Base-by-base conservation (phyloP, 1,140 invertebrate genomes). In the Polyergus mexicanus region DNA sequence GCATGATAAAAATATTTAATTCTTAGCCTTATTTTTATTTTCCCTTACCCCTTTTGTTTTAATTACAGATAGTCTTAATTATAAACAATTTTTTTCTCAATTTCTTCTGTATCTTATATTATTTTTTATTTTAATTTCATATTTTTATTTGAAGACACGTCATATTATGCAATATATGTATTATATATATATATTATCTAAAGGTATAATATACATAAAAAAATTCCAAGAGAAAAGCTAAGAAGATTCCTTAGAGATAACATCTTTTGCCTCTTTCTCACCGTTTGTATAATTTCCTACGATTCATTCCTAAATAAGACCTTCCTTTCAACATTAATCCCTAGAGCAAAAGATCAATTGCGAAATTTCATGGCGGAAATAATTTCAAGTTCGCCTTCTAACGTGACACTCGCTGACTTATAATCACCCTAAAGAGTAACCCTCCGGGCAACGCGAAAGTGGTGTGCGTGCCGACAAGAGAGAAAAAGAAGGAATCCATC, bases 401-500 rank as follows among this genome's bases (percentile, higher is more conserved):
- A 63, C 8, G n/a, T 44, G 60, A 75, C 11, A 60, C 22, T 11
- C 10, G 44, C 19, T 44, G 38, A 78, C 44, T 68, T 78, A 63
- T 41, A 78, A 66, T 51, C 38, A 63, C 28, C 8, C 13, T 28
- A 54, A 78, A 68, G 28, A 66, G 47, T 28, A 77, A 78, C 41
- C 62, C 62, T 68, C 7, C n/a, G 22, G 11, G 28, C 28, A 68
- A 54, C n/a, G 66, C 19, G 41, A 13, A 68, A 68, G 76, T 32
- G 63, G 35, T 51, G 11, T 65, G 41, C 41, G 28, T 63, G 38
- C 25, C 35, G 63, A 54, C 51, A 44, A 75, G 69, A 75, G 25
- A 83, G 69, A 86, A 58, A 51, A 85, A 83, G 47, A 83, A 86
- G 32, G 66, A 84, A 92, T 92, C 86, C 71, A 86, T 91, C 91